phyloP scores from a whole-genome alignment of 2,888 invertebrate genomes.

The Sinohyriopsis cumingii region DNA sequence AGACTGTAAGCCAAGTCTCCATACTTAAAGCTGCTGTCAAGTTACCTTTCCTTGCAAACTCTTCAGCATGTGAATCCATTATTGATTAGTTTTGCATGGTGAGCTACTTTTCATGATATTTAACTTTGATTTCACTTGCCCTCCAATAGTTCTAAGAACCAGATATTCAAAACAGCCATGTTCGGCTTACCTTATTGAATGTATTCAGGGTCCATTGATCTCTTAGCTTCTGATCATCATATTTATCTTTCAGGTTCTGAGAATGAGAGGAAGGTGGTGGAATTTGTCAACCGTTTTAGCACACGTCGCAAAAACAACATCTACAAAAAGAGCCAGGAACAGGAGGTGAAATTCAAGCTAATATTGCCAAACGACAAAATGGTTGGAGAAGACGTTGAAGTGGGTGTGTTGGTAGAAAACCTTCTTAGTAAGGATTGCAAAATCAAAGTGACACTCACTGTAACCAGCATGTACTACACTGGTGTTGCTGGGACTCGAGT shows the following conservation, averaged over 20 bases:
- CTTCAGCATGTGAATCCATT: no score
- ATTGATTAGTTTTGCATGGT: no score
- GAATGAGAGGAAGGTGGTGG: conserved; percentile 56
- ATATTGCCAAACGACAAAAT: conserved; percentile 29
- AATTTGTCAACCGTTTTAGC: conserved; percentile 51
- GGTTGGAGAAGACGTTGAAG: conserved; percentile 42
- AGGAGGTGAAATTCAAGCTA: conserved; percentile 38
- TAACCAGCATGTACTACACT: conserved; percentile 50
- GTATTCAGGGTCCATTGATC: not conserved
- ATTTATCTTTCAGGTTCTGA: conserved; percentile 41
- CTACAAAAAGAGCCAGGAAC: conserved; percentile 31
- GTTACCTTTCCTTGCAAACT: no score
- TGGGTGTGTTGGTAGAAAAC: conserved; percentile 43
- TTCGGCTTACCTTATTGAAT: not conserved
- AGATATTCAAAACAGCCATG: not conserved
- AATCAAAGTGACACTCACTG: conserved; percentile 37
- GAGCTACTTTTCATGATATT: no score
- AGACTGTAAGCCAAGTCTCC: no score
- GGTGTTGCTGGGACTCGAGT: conserved; percentile 47
- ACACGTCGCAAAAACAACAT: conserved; percentile 44
- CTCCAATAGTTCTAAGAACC: no score
- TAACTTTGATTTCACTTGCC: no score
- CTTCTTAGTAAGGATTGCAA: conserved; percentile 20
- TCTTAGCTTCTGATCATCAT: not conserved
- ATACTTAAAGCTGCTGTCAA: no score